Percentiles rank a stretch among this genome's conserved stretches.
phyloP scores from a whole-genome alignment of 1,140 invertebrate genomes.

The Homarus americanus region DNA sequence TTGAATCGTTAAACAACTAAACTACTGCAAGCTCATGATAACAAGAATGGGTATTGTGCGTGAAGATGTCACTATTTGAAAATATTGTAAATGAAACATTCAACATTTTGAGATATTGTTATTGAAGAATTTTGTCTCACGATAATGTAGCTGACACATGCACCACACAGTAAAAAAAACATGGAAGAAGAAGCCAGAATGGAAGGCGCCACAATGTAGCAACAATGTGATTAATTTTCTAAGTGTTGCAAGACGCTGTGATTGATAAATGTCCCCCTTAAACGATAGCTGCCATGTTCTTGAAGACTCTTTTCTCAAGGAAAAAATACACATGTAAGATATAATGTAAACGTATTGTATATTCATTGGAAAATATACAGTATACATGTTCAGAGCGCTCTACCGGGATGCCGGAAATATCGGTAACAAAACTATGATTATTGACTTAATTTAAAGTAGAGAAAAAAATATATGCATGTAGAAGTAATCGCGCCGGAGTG shows the following conservation, averaged over 20 bases:
- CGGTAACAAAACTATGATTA: too few species aligned
- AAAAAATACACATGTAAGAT: too few species aligned
- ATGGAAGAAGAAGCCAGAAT: background rate
- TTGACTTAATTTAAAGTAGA: too few species aligned
- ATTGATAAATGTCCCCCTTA: background rate
- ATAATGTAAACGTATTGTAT: too few species aligned
- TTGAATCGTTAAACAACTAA: background rate
- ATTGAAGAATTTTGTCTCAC: background rate
- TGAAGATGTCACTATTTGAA: background rate
- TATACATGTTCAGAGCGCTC: too few species aligned
- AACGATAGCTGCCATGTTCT: background rate
- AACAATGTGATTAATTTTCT: background rate
- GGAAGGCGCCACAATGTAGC: too few species aligned
- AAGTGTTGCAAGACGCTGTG: background rate
- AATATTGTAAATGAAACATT: slow-evolving; percentile 14
- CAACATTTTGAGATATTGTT: background rate
- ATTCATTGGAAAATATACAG: too few species aligned
- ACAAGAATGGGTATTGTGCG: background rate
- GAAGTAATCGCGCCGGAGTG: too few species aligned
- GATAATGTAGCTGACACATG: background rate
- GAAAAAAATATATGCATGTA: too few species aligned
- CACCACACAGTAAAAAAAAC: background rate
- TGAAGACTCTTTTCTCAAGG: background rate
- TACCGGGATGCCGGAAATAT: too few species aligned
- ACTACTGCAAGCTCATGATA: background rate